Base-by-base conservation (phyloP, 2,113 vertebrate species). In the Origma solitaria region DNA sequence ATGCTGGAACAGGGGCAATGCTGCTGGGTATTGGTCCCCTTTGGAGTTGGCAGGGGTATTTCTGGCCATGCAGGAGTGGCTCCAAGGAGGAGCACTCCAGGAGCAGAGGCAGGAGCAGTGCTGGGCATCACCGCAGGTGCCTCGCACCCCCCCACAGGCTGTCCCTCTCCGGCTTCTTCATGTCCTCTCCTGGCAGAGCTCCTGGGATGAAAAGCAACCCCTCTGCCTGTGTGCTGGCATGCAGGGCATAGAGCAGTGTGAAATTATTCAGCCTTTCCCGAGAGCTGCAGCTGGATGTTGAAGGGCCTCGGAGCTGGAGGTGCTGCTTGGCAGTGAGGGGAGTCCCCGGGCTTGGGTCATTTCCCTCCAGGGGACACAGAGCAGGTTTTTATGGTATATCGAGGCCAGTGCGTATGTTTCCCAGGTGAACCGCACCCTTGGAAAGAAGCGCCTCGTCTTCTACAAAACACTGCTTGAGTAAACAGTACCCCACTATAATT, bases 131-230 rank as follows among this genome's bases (percentile, higher is more conserved):
- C 58, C 49, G 37, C 50, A 77, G 86, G 72, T 82, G 82, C 80
- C 61, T 78, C 0, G 0, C 30, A 49, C 10, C 8, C 35, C n/a
- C 1, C 22, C 0, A 2, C 0, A 2, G 30, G 33, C 17, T 6
- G 21, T 82, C 47, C 58, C 2, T 5, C 45, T 57, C 38, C 68
- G n/a, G 42, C n/a, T 44, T 47, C 53, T 71, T 62, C 45, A 1
- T 82, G 35, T 19, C 6, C 23, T 60, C 17, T 14, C 6, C 40
- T 4, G 11, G 49, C 49, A 72, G 56, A 90, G 25, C 40, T 85
- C 49, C 54, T 45, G 4, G 3, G 33, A 45, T 62, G 72, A 57
- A 77, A 88, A 81, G 60, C 51, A 66, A 6, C 65, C 85, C 76
- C 60, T 70, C 54, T 66, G 82, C 58, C 45, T 37, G 38, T 1